Percentiles rank a stretch among this genome's conserved stretches.
These are phyloP conservation scores for Typhlomys cinereus DNA, from an alignment of 2,113 vertebrate genomes.

Conservation along the genomic window DNA sequence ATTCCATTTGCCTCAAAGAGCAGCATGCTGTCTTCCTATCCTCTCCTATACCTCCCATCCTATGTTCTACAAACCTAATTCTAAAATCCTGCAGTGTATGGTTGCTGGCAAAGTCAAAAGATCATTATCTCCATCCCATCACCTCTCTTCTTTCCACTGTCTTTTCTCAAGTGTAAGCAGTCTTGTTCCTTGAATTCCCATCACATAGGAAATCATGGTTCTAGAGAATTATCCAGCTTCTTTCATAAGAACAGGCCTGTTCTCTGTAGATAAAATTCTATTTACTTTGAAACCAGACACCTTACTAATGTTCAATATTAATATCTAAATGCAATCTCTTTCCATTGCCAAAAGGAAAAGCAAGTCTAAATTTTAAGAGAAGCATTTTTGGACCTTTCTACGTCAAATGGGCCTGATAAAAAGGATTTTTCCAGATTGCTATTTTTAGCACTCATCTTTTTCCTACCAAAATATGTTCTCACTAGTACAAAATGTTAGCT, in stretches of 20 bases:
- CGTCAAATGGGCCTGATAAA: constrained; percentile 61
- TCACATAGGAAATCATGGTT: constrained; percentile 70
- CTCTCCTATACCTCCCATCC: neutral
- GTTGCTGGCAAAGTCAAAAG: constrained; percentile 16
- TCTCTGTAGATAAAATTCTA: constrained; percentile 52
- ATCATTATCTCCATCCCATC: constrained; percentile 1
- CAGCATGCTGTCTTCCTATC: too few species aligned
- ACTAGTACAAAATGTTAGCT: constrained; percentile 77
- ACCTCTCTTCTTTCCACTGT: constrained; percentile 66
- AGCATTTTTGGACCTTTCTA: constrained; percentile 47
- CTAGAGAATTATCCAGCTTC: constrained; percentile 66
- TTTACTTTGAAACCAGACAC: constrained; percentile 68
- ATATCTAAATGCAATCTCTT: constrained; percentile 46
- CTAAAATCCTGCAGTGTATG: neutral
- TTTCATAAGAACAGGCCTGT: constrained; percentile 33
- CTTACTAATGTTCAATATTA: constrained; percentile 45
- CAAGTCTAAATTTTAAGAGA: constrained; percentile 22
- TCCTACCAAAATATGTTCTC: constrained; percentile 73
- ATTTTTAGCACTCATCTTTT: constrained; percentile 75
- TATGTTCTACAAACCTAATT: neutral
- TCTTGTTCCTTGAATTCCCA: constrained; percentile 53
- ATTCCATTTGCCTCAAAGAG: neutral
- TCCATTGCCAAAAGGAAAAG: constrained; percentile 13
- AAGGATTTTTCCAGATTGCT: constrained; percentile 71
- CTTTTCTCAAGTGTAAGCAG: constrained; percentile 62